A percentile compares a stretch with the other conserved stretches of the same genome.
Conservation (phyloP, 2,888 invertebrate genomes). For the Aphodius granarius region DNA sequence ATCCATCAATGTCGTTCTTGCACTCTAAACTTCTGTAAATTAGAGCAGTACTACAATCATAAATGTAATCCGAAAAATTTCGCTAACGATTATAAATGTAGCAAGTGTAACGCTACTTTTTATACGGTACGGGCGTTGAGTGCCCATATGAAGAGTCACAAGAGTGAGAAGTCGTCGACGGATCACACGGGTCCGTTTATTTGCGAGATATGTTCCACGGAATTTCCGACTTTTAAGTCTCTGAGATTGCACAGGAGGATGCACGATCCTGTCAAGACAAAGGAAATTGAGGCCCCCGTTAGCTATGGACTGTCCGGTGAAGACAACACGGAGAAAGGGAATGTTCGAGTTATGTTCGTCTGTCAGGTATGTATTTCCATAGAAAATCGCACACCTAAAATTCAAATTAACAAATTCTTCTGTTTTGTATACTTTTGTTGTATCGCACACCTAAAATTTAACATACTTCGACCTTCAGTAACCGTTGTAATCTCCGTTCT, state of each 20-base stretch:
- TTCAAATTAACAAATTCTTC: too few species aligned
- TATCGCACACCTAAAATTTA: too few species aligned
- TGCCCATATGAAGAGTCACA: slow-evolving; percentile 64
- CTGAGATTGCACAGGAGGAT: slow-evolving; percentile 71
- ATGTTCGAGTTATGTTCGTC: slow-evolving; percentile 45
- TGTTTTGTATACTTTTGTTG: too few species aligned
- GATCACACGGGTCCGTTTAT: slow-evolving; percentile 50
- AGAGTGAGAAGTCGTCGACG: slow-evolving; percentile 37
- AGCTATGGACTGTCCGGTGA: slow-evolving; percentile 47
- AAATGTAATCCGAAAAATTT: slow-evolving; percentile 45
- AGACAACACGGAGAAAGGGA: slow-evolving; percentile 40
- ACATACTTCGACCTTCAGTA: too few species aligned
- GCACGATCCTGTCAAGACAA: slow-evolving; percentile 69
- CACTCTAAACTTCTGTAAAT: slow-evolving; percentile 53
- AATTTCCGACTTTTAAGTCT: slow-evolving; percentile 68
- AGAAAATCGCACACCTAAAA: too few species aligned
- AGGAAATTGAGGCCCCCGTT: slow-evolving; percentile 57
- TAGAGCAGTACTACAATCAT: slow-evolving; percentile 54
- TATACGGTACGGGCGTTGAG: slow-evolving; percentile 61
- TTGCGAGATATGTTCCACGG: slow-evolving; percentile 69
- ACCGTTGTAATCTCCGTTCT: too few species aligned
- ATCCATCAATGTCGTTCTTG: slow-evolving; percentile 57
- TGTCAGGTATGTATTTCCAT: slow-evolving; percentile 38
- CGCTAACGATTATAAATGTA: slow-evolving; percentile 50
- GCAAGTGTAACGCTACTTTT: slow-evolving; percentile 56